Conservation (phyloP, 2,888 invertebrate genomes). For the Himalopsyche kuldschensis region DNA sequence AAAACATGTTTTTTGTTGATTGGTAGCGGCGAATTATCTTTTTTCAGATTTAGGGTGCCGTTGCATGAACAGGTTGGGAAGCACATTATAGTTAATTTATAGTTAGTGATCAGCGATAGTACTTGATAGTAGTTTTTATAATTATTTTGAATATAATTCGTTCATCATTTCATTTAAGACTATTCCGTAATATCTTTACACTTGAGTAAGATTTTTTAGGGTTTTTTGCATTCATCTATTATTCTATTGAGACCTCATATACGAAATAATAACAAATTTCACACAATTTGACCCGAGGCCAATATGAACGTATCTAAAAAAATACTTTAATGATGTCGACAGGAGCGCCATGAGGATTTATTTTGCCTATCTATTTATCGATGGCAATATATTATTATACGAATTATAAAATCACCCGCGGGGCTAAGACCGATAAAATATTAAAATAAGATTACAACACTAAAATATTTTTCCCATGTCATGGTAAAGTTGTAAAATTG, state of each 20-base stretch:
- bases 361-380: too few relatives aligned
- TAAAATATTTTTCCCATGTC: too few relatives aligned
- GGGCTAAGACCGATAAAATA: too few relatives aligned
- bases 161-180: not conserved
- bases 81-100: too few relatives aligned
- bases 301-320: not conserved
- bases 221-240: not conserved
- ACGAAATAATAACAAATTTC: not conserved
- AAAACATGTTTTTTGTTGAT: too few relatives aligned
- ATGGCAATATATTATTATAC: too few relatives aligned
- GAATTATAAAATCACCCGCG: too few relatives aligned
- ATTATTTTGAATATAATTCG: not conserved
- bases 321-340: not conserved
- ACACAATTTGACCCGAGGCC: constrained; percentile 1
- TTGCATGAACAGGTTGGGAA: too few relatives aligned
- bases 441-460: too few relatives aligned
- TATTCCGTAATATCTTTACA: not conserved
- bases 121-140: not conserved
- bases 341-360: not conserved
- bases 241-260: not conserved
- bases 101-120: not conserved
- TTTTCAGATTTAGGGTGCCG: too few relatives aligned
- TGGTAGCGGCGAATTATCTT: too few relatives aligned
- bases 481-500: too few relatives aligned
- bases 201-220: not conserved